Percentiles rank a stretch among this genome's conserved stretches.
phyloP scores from a whole-genome alignment of 2,888 invertebrate species.

The Ectemnius continuus region DNA sequence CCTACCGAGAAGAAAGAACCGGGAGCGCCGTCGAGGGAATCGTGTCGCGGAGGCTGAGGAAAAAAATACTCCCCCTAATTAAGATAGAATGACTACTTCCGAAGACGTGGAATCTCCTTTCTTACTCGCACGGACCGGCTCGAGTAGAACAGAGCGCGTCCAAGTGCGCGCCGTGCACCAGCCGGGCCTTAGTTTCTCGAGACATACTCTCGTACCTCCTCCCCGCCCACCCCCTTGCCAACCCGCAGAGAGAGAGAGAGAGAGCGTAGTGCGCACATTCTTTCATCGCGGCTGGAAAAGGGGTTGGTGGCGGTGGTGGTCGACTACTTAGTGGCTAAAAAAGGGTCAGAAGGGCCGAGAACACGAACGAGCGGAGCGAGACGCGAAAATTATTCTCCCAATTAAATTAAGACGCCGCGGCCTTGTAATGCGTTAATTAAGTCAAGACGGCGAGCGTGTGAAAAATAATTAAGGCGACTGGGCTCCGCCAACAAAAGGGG shows the following conservation, averaged over 20 bases:
- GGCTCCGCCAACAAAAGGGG: constrained; percentile 41
- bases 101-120: too few relatives aligned
- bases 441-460: constrained; percentile 56
- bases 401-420: constrained; percentile 52
- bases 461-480: constrained; percentile 58
- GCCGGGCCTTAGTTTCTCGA: constrained; percentile 1
- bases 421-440: constrained; percentile 56
- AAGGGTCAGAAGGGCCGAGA: constrained; percentile 30
- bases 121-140: too few relatives aligned
- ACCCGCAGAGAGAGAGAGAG: too few relatives aligned
- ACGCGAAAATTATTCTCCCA: constrained; percentile 48
- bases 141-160: too few relatives aligned
- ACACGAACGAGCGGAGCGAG: not conserved
- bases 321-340: constrained; percentile 53
- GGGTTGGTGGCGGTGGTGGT: not conserved
- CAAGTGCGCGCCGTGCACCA: not conserved
- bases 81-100: too few relatives aligned
- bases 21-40: too few relatives aligned
- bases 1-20: too few relatives aligned
- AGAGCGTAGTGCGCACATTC: not conserved
- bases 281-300: constrained; percentile 5
- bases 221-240: too few relatives aligned
- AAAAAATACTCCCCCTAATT: too few relatives aligned
- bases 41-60: too few relatives aligned
- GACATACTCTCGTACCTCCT: not conserved